Evolutionary conservation across 30 jellyfish, hydroid and myxozoan genomes (phyloP), one percentile per base, ranked within the genome.

Genomic region (Aurelia aurita complex sp. Pacific): DNA sequence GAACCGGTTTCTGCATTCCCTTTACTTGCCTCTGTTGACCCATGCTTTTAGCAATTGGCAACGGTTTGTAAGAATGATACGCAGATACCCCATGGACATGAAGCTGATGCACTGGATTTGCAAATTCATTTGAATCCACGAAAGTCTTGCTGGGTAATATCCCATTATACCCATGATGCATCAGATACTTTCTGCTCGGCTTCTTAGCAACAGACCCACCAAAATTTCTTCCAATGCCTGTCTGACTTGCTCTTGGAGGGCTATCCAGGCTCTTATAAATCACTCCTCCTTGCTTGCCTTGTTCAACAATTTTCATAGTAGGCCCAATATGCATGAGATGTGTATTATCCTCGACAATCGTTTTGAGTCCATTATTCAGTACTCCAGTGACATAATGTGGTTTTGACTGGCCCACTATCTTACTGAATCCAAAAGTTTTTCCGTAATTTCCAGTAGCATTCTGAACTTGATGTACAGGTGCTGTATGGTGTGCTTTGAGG

Each of bases 291-390:
- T 77, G 82, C 8, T 74, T 57, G 9, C 60, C 70, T 15, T 65
- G 55, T 51, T 84, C 93, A 17, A 84, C 87, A 3, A 84, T 84
- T 65, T 84, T 84, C 42, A 74, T 74, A 43, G 93, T 84, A 5
- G 93, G 93, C 38, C 93, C 93, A 11, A 84, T 32, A 23, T 73
- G 93, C 87, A 63, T 84, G 40, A 84, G 35, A 3, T 52, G 77
- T 15, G 33, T 55, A 32, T 74, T 53, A 32, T 50, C 82, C 34
- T 84, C 93, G 18, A 63, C 87, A 6, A 62, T 74, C 14, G 92
- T 72, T 35, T 59, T 72, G 4, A 70, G 76, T 81, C 92, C 92
- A 33, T 82, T 72, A 43, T 71, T 19, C 53, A 73, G 38, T 13
- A 82, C 73, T 16, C 80, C 83, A 5, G 92, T 71, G 1, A 69